Base-by-base conservation (phyloP, 2,113 vertebrate species). In the Mormoops blainvillei region DNA sequence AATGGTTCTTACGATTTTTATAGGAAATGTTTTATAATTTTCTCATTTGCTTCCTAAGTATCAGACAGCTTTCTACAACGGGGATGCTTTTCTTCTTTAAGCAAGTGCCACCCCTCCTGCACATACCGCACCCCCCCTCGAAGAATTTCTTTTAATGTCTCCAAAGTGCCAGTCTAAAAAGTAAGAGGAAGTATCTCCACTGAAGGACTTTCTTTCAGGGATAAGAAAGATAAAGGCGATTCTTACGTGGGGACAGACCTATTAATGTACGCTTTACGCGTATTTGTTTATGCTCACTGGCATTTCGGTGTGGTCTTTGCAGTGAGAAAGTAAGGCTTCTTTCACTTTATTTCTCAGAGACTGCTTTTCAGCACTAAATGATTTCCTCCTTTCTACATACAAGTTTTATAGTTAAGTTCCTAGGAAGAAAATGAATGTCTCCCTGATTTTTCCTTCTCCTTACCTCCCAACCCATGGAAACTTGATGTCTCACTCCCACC, bases 1-100 rank as follows among this genome's bases (percentile, higher is more conserved):
- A 94, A 97, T 93, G 52, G 77, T 88, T 91, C 86, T 96, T 95
- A 24, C 22, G 78, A 87, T 96, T 94, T 71, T 45, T 94, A 45
- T 28, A 67, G 73, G 52, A 88, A 88, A 84, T 10, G 12, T 58
- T 87, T 87, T 31, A 10, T 65, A 93, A 94, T 86, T 63, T 81
- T 93, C 26, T 78, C 77, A 83, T 89, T 96, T 92, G 52, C 73
- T 91, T 82, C 77, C 9, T 86, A 82, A 88, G 94, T 43, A 31
- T 88, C 48, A 78, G 74, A 80, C 45, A 48, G 80, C 54, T 63
- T 89, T 89, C 74, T 65, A n/a, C 43, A 41, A 54, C 15, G 19
- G 7, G 19, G 22, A 58, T 73, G 11, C 56, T 93, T 92, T 87
- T 78, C 58, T 91, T 68, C 67, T 52, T 67, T 58, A 93, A 94